Evolutionary conservation across 1,140 invertebrate species (phyloP), one percentile per base, ranked within the genome.

Genomic region (Halotydeus destructor): DNA sequence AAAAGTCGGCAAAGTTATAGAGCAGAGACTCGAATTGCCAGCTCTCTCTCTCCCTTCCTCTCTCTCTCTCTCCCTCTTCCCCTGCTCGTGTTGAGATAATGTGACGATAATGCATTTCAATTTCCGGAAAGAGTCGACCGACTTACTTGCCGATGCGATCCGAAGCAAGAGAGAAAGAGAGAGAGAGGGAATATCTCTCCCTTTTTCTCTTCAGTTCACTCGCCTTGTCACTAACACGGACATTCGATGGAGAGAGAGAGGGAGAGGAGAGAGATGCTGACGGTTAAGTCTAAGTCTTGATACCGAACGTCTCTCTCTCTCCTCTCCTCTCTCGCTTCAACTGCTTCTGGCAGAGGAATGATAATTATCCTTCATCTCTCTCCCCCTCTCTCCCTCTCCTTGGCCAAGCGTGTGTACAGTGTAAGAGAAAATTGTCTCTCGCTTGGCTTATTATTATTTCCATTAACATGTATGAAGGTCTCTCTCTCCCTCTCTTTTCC

Each of bases 181-280:
- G 30, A 31, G 30, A 31, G 30, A 31, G n/a, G n/a, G n/a, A n/a
- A n/a, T n/a, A n/a, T n/a, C n/a, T n/a, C n/a, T n/a, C n/a, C n/a
- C n/a, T n/a, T n/a, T n/a, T n/a, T n/a, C n/a, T n/a, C n/a, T n/a
- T n/a, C n/a, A n/a, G n/a, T n/a, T n/a, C n/a, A n/a, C n/a, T n/a
- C n/a, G n/a, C n/a, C n/a, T n/a, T n/a, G n/a, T n/a, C n/a, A n/a
- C n/a, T n/a, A n/a, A n/a, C n/a, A n/a, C n/a, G n/a, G n/a, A n/a
- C n/a, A n/a, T n/a, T n/a, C n/a, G n/a, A n/a, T n/a, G n/a, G 30
- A 31, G 30, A 31, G 30, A 31, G 30, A 31, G 30, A 31, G 30
- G 16, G 30, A 31, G 30, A 31, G 30, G 16, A 16, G 16, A 16
- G 16, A 16, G 16, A 16, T 31, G 16, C 18, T 31, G 16, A n/a